These are phyloP conservation scores for Hymenopus coronatus DNA, from an alignment of 2,888 invertebrate genomes.

Conservation along the genomic window DNA sequence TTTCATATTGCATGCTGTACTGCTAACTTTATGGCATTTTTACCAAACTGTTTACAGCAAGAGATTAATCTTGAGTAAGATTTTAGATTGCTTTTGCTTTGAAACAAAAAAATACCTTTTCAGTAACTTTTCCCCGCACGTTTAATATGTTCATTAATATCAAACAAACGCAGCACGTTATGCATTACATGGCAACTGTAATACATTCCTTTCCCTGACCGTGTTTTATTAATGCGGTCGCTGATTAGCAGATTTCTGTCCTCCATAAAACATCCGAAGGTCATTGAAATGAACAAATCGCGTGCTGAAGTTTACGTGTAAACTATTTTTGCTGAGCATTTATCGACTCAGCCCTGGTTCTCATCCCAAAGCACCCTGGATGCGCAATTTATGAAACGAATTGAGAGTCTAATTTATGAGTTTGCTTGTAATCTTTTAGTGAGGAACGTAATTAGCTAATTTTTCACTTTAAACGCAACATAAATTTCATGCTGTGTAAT, in stretches of 20 bases:
- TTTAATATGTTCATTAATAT: neutral
- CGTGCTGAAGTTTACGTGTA: neutral
- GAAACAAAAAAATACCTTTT: neutral
- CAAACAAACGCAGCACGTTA: neutral
- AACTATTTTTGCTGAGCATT: neutral
- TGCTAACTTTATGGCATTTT: neutral
- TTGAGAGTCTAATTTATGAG: neutral
- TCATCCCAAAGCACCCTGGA: neutral
- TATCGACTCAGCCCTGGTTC: neutral
- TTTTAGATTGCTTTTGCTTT: neutral
- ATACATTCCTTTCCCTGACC: neutral
- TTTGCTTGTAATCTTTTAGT: neutral
- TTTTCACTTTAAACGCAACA: neutral
- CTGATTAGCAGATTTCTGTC: neutral
- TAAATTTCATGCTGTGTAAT: neutral
- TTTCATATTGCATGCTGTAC: neutral
- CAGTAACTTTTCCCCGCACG: neutral
- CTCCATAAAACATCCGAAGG: neutral
- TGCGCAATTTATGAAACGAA: neutral
- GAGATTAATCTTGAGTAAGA: neutral
- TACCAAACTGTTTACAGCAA: neutral
- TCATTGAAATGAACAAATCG: neutral
- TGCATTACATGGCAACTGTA: neutral
- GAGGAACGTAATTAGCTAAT: neutral
- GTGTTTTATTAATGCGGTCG: neutral